Evolutionary conservation across 2,113 vertebrate genomes (phyloP), one percentile per base, ranked within the genome.

Genomic region (Protomyctophum bolini): DNA sequence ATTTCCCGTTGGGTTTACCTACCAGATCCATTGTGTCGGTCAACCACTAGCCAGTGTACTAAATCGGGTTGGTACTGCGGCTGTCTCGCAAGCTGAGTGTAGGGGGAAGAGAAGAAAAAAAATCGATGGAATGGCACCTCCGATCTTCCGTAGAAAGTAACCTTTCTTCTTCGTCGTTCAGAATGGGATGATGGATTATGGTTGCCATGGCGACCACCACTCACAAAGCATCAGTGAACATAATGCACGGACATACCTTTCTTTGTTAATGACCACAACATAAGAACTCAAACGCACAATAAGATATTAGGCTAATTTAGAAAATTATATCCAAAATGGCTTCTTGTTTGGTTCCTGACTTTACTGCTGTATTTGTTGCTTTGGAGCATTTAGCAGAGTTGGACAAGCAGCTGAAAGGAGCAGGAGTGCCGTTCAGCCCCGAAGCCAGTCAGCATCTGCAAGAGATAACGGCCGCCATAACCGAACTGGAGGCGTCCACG

Each of bases 401-500:
- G 46, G 93, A 93, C 83, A 86, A 91, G 73, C 83, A 86, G 58
- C 86, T 94, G 59, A 85, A 88, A 72, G 89, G 89, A 65, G 91
- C 94, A 66, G 76, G 85, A 1, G 65, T 84, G 6, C 63, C 67
- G 0, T 95, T 94, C 80, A 87, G 80, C 8, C 21, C 88, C 70
- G 94, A 95, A 79, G 89, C 91, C 11, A 86, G 88, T 66, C 86
- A 76, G 66, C 79, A 91, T 69, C 91, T 97, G 76, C 66, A 72
- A 68, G 88, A 92, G 29, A 75, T 88, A 70, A 74, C 90, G 12
- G 45, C 87, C 45, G 91, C 93, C 45, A 77, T 96, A 81, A 92
- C 90, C 56, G 90, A 93, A 64, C 63, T 94, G 87, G 95, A 95
- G 84, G 84, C 83, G 65, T 88, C 91, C 45, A 80, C 91, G 81